Evolutionary conservation across 2,797 vertebrate genomes (phyloP), one percentile per base, ranked within the genome.

Genomic region (Graptemys geographica): DNA sequence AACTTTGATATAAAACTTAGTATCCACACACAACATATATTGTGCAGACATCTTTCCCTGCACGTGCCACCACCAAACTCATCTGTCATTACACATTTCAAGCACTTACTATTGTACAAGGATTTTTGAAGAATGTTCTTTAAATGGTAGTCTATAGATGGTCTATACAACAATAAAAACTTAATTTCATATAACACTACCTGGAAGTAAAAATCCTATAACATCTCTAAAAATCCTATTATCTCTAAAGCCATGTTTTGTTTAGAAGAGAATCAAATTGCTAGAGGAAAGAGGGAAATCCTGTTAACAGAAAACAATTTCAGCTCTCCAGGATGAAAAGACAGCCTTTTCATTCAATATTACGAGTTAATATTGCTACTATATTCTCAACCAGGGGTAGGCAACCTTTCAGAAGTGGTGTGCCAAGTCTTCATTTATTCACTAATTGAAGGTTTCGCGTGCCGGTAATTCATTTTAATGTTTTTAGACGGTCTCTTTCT

Each of bases 201-300:
- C 18, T 2, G 0, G 23, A 80, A 37, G 27, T 31, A 55, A 86
- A 72, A 91, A 21, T 2, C 0, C 3, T 2, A 79, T 3, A 11
- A 2, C 6, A 65, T 3, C 56, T 51, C 49, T 31, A 55, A 86
- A 72, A 91, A 21, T 2, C 0, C 3, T 2, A 78, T 12, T 5
- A n/a, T 74, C 72, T 87, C 56, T 2, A 80, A 87, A 84, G 8
- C 1, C 44, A 3, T 9, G 0, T 27, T 86, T 84, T 81, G 23
- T 55, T 89, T 31, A 74, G 21, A 1, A 10, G 94, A 37, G 6
- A n/a, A 27, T 52, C 2, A 4, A 86, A 88, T 31, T 47, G 88
- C 23, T 44, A 83, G 3, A 81, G 5, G 5, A 92, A 90, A 84
- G 2, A 4, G 47, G 11, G 3, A 1, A 72, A 49, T 11, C 47